These are phyloP conservation scores for Chrysolina americana DNA, from an alignment of 2,888 invertebrate species.

Conservation along the genomic window DNA sequence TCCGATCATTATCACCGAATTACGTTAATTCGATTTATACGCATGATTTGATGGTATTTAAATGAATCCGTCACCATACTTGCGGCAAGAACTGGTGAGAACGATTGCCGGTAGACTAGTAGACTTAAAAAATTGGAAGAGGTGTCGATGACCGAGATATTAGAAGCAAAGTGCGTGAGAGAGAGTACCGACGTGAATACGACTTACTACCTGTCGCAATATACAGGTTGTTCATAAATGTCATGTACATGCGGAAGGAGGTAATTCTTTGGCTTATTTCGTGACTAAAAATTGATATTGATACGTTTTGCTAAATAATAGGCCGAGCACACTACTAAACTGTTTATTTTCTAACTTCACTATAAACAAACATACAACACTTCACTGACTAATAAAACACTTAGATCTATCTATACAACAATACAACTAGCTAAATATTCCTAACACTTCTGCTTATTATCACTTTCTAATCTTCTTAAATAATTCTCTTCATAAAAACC, in stretches of 20 bases:
- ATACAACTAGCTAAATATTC: too few species aligned
- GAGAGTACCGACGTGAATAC: slow-evolving; percentile 1
- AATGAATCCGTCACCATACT: not conserved
- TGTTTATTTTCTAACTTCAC: too few species aligned
- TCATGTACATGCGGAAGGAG: not conserved
- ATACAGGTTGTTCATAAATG: not conserved
- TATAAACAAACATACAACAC: too few species aligned
- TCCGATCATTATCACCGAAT: slow-evolving; percentile 28
- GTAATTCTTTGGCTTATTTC: too few species aligned
- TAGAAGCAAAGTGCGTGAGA: slow-evolving; percentile 19
- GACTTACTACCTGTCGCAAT: slow-evolving; percentile 24
- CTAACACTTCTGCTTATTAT: too few species aligned
- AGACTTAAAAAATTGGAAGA: slow-evolving; percentile 5
- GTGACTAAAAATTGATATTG: too few species aligned
- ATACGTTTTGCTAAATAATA: too few species aligned
- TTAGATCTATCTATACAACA: too few species aligned
- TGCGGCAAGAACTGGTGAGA: not conserved
- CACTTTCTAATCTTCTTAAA: too few species aligned
- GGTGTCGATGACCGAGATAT: slow-evolving; percentile 25
- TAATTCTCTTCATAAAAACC: too few species aligned
- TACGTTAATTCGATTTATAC: slow-evolving; percentile 26
- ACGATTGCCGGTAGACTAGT: not conserved
- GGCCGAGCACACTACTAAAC: too few species aligned
- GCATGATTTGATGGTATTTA: slow-evolving; percentile 15
- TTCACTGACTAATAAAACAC: too few species aligned